A percentile compares a stretch with the other conserved stretches of the same genome.
Evolutionary conservation across 2,113 vertebrate species (phyloP).

Genomic region (Ceyx margarethae): DNA sequence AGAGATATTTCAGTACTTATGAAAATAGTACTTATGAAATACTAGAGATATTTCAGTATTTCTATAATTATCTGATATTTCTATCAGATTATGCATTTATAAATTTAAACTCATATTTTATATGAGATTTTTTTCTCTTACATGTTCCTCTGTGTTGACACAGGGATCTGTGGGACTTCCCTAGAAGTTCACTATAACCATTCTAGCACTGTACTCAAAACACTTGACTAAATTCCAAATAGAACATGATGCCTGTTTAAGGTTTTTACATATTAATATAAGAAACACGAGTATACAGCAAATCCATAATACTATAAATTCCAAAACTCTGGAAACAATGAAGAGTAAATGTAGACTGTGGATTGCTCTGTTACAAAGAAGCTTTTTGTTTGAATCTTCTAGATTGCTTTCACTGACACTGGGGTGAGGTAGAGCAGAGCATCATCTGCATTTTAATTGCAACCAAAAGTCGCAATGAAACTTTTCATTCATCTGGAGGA

Average conservation of each 20-base stretch:
- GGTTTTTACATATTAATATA: background rate
- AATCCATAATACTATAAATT: background rate
- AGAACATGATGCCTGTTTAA: background rate
- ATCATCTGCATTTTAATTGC: background rate
- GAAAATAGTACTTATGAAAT: background rate
- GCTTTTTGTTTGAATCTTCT: background rate
- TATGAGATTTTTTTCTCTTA: background rate
- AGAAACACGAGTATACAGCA: background rate
- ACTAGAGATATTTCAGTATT: background rate
- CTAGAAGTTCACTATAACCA: background rate
- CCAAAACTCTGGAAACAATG: background rate
- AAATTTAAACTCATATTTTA: background rate
- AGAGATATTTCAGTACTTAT: background rate
- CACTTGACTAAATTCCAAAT: background rate
- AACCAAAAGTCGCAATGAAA: background rate
- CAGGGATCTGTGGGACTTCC: background rate
- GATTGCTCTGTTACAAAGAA: background rate
- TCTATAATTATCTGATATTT: background rate
- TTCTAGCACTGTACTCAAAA: background rate
- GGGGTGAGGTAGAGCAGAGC: background rate
- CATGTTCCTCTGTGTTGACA: background rate
- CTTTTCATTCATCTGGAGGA: background rate
- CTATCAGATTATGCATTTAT: background rate
- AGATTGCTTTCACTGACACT: background rate
- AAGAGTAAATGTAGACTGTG: background rate